Base-by-base conservation (phyloP, 2,113 vertebrate genomes). In the Paralichthys olivaceus region DNA sequence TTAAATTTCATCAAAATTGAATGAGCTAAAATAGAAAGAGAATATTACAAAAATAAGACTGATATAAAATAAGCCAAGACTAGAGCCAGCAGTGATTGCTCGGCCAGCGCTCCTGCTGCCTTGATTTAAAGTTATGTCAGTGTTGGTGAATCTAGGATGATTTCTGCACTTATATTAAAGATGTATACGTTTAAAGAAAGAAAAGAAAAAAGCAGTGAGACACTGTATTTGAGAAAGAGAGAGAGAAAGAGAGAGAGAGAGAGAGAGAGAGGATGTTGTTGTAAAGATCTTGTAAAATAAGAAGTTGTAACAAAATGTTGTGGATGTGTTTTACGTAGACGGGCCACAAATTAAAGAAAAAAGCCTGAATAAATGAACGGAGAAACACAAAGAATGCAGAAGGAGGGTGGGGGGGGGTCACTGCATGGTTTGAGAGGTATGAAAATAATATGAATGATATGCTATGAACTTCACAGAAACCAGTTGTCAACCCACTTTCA, bases 1-100 rank as follows among this genome's bases (percentile, higher is more conserved):
- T 58, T 13, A 71, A 65, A 71, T 53, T 59, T 25, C 8, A 29
- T 72, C 14, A 45, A 29, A 57, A 72, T 28, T 66, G 13, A 23
- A 51, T 59, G n/a, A 32, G 20, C 8, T 40, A 12, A 20, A n/a
- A n/a, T 55, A 19, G 22, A 61, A 23, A 28, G 19, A 55, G 4
- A 61, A 37, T 22, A 40, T 28, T 58, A 56, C 3, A 58, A 54
- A 34, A 53, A 13, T 34, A n/a, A 32, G 22, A 51, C 9, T 34
- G 47, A 15, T 15, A 58, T 61, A 77, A 45, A 51, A 69, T 1
- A 68, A 75, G 20, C 28, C 23, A 5, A 19, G 45, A 61, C 43
- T 9, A 55, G 32, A 25, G 37, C 53, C 5, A 4, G 25, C 43
- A 53, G 19, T 40, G 57, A 1, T 45, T 51, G 2, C 8, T 15